Conservation (phyloP, 2,888 invertebrate genomes). For the Trissolcus japonicus region DNA sequence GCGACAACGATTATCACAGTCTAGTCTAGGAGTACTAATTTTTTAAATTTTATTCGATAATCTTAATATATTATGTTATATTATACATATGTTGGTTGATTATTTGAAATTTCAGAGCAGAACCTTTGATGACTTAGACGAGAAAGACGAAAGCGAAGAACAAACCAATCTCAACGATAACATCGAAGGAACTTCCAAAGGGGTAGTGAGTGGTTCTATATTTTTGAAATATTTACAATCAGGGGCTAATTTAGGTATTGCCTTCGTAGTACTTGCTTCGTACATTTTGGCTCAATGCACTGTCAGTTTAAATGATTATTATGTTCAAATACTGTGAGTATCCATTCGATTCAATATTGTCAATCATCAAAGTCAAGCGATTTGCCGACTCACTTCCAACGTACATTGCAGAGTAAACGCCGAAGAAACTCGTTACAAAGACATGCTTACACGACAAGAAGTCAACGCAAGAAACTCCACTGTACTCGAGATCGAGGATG, state of each 20-base stretch:
- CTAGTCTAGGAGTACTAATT: slow-evolving; percentile 67
- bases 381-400: slow-evolving; percentile 47
- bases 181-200: slow-evolving; percentile 76
- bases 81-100: too few relatives aligned
- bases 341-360: too few relatives aligned
- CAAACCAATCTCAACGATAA: slow-evolving; percentile 57
- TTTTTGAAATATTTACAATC: slow-evolving; percentile 77
- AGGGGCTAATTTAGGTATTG: slow-evolving; percentile 77
- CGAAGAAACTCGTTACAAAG: slow-evolving; percentile 74
- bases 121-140: slow-evolving; percentile 65
- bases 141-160: slow-evolving; percentile 66
- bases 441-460: slow-evolving; percentile 10
- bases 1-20: slow-evolving; percentile 68
- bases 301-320: slow-evolving; percentile 84
- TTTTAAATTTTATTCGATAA: too few relatives aligned
- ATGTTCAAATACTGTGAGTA: slow-evolving; percentile 77
- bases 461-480: slow-evolving; percentile 36
- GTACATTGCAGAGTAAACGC: slow-evolving; percentile 81
- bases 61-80: neutral
- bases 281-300: slow-evolving; percentile 79
- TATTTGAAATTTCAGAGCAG: slow-evolving; percentile 65
- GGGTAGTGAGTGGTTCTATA: slow-evolving; percentile 75
- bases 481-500: neutral
- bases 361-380: too few relatives aligned
- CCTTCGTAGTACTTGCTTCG: slow-evolving; percentile 75